Conservation (phyloP, 2,797 vertebrate species). For the Schizopygopsis pylzovi region DNA sequence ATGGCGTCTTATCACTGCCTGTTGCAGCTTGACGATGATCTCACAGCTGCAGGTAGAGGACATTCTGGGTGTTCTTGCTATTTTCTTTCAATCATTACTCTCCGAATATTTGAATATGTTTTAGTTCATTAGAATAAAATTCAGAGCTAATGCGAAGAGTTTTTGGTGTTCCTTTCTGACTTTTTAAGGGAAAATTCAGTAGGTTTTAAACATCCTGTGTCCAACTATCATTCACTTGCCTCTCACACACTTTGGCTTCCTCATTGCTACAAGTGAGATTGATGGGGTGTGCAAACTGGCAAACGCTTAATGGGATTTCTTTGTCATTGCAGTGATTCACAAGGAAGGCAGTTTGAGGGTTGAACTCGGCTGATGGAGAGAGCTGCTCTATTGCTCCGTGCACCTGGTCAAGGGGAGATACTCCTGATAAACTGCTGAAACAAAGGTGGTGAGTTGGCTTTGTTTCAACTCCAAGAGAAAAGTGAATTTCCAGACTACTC, state of each 20-base stretch:
- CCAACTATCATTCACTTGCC: constrained; percentile 27
- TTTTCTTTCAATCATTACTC: constrained; percentile 1
- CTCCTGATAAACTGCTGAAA: constrained; percentile 42
- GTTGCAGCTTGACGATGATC: constrained; percentile 44
- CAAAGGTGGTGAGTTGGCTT: neutral
- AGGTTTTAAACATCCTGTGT: constrained; percentile 11
- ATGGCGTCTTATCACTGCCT: constrained; percentile 55
- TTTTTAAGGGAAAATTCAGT: neutral
- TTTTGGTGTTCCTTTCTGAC: neutral
- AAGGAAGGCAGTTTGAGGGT: constrained; percentile 6
- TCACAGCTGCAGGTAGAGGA: constrained; percentile 45
- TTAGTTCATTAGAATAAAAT: neutral
- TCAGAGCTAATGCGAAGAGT: neutral
- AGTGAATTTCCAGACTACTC: neutral
- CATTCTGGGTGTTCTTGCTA: constrained; percentile 34
- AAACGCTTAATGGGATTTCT: constrained; percentile 55
- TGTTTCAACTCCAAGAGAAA: constrained; percentile 5
- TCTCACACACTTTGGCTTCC: constrained; percentile 31
- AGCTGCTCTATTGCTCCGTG: constrained; percentile 10
- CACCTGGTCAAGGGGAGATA: constrained; percentile 25
- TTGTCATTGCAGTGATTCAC: constrained; percentile 52
- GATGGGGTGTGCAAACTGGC: constrained; percentile 51
- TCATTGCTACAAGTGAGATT: constrained; percentile 37
- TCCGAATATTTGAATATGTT: neutral
- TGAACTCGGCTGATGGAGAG: constrained; percentile 40